These are phyloP conservation scores for Glaucopsyche alexis DNA, from an alignment of 2,888 invertebrate species.

Conservation along the genomic window DNA sequence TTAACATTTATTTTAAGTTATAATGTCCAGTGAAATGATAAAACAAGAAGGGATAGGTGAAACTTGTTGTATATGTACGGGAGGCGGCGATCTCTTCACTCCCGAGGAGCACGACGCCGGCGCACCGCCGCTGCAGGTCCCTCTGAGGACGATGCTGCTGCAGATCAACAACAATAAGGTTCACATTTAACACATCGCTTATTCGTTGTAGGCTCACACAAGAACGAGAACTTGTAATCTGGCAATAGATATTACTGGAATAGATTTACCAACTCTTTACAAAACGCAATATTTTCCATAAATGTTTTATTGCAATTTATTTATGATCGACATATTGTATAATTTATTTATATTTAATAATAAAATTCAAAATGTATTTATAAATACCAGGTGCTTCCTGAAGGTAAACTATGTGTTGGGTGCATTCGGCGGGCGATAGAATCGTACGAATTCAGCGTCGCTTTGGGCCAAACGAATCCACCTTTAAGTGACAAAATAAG, in stretches of 20 bases:
- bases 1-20: not conserved
- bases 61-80: conserved; percentile 61
- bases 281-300: no score
- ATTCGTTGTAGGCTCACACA: not conserved
- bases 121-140: conserved; percentile 51
- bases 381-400: conserved; percentile 57
- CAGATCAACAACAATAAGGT: conserved; percentile 70
- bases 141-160: conserved; percentile 64
- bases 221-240: not conserved
- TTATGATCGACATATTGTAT: not conserved
- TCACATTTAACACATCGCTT: conserved; percentile 13
- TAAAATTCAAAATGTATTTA: not conserved
- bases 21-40: conserved; percentile 10
- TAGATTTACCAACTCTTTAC: not conserved
- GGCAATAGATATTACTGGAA: no score
- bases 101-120: conserved; percentile 67
- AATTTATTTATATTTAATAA: not conserved
- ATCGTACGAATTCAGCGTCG: conserved; percentile 60
- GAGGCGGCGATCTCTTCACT: conserved; percentile 54
- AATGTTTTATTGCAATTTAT: not conserved
- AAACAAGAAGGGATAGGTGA: conserved; percentile 41
- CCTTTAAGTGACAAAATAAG: conserved; percentile 70
- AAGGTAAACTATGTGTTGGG: conserved; percentile 57
- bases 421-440: conserved; percentile 62
- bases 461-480: conserved; percentile 51